Evolutionary conservation across 1,140 invertebrate species (phyloP), one percentile per base, ranked within the genome.

Genomic region (Choristoneura fumiferana): DNA sequence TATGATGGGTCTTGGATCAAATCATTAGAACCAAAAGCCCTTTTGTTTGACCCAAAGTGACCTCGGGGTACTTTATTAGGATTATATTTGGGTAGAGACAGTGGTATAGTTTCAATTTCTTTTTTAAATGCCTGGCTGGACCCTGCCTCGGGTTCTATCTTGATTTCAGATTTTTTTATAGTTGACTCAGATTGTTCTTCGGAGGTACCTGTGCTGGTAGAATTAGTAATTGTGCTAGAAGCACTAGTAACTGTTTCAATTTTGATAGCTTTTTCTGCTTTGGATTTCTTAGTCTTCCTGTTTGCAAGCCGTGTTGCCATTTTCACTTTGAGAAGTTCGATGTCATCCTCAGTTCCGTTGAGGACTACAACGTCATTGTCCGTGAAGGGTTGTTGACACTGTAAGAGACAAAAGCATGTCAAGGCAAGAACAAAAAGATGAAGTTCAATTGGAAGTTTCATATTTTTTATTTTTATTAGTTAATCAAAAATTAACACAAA

Each of bases 281-380:
- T 88, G 6, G 71, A 43, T 62, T 94, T 95, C 57, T 96, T 97
- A n/a, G 90, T 89, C 81, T 96, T 97, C 2, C 92, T 90, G 69
- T 87, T 92, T 43, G 90, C 84, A 66, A 94, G 90, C 12, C 96
- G 90, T 39, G 91, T 72, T 38, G 91, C 81, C 85, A 95, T 92
- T 76, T 93, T 93, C 29, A 90, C 88, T 67, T 91, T 90, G 88
- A 96, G 93, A 29, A 90, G 57, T 63, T 93, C 91, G 36, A 96
- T 73, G 73, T 98, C 95, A 52, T 96, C 95, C 17, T 95, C 95
- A 22, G 91, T 93, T 40, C 95, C 95, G 92, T 99, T 97, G 13
- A 99, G 85, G 6, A 96, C 84, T 29, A 99, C 93, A 9, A 99
- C 84, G 86, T 99, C 96, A 60, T 94, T 92, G 4, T 94, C 90